These are phyloP conservation scores for Heliconius hermathena DNA, from an alignment of 1,140 invertebrate genomes.

Conservation along the genomic window DNA sequence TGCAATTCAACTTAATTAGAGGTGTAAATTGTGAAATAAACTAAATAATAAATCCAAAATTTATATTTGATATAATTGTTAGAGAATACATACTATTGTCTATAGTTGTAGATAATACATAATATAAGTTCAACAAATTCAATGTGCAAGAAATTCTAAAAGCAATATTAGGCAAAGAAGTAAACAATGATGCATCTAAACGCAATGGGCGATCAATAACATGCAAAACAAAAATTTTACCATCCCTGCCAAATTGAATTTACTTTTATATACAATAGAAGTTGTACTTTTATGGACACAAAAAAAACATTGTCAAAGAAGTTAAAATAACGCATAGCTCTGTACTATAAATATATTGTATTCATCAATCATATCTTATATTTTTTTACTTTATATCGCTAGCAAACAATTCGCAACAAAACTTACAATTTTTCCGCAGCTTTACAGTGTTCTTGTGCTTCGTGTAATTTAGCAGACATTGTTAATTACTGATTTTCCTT, in stretches of 20 bases:
- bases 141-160: background rate
- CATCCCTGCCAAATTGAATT: background rate
- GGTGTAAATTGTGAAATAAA: too few species aligned
- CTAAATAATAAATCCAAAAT: too few species aligned
- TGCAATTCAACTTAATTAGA: too few species aligned
- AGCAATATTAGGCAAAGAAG: background rate
- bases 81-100: too few species aligned
- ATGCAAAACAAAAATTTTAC: background rate
- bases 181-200: background rate
- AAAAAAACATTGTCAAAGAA: background rate
- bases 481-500: background rate
- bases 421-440: constrained; percentile 67
- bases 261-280: too few species aligned
- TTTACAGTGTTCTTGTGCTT: constrained; percentile 67
- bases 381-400: background rate
- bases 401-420: constrained; percentile 30
- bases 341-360: background rate
- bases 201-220: constrained; percentile 7
- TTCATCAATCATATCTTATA: background rate
- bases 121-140: background rate
- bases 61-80: too few species aligned
- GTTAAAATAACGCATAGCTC: background rate
- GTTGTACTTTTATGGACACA: too few species aligned
- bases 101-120: too few species aligned
- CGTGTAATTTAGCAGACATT: constrained; percentile 65